phyloP scores from a whole-genome alignment of 2,888 invertebrate species.

The Erpobdella octoculata region DNA sequence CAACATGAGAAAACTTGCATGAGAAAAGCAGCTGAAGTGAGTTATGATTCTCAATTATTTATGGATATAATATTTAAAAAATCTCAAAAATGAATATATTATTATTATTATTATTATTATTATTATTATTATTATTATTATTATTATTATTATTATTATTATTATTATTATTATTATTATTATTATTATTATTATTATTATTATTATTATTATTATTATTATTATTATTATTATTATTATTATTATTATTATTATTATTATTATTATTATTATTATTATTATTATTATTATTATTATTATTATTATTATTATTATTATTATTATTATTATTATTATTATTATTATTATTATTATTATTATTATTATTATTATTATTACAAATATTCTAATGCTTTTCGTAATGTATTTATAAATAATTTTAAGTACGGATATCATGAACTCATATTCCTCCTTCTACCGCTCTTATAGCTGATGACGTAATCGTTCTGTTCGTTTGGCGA shows the following conservation, averaged over 20 bases:
- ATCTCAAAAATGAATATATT: background rate
- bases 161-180: slow-evolving; percentile 12
- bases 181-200: background rate
- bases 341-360: background rate
- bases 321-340: background rate
- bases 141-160: slow-evolving; percentile 14
- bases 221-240: background rate
- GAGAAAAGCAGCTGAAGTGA: background rate
- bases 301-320: background rate
- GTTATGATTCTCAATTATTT: background rate
- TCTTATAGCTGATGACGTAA: background rate
- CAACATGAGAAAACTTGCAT: too few species aligned
- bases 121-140: slow-evolving; percentile 1
- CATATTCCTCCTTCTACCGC: background rate
- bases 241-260: background rate
- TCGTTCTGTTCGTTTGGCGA: background rate
- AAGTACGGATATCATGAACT: too few species aligned
- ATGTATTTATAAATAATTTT: too few species aligned
- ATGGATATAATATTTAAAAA: background rate
- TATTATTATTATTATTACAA: background rate
- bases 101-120: slow-evolving; percentile 11
- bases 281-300: background rate
- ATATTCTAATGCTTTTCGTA: too few species aligned
- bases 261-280: background rate
- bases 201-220: background rate